Evolutionary conservation across 2,797 vertebrate genomes (phyloP).

Genomic region (Syngnathus rostellatus): DNA sequence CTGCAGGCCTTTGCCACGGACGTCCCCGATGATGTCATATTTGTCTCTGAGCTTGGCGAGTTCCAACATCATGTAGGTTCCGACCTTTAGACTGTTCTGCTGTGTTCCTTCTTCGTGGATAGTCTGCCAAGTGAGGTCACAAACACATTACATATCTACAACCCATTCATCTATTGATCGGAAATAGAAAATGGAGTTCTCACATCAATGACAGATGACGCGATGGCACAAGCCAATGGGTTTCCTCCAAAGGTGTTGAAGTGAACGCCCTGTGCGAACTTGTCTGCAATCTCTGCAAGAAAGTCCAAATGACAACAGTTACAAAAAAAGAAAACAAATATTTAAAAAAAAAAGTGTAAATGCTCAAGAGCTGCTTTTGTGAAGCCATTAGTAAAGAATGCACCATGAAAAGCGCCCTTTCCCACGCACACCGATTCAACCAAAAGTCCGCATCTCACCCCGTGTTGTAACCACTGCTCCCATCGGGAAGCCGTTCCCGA

Average conservation of each 20-base stretch:
- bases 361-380: background rate
- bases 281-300: conserved; percentile 77
- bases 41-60: conserved; percentile 81
- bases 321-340: background rate
- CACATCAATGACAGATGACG: conserved; percentile 84
- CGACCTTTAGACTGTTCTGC: conserved; percentile 73
- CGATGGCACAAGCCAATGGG: conserved; percentile 77
- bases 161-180: no score
- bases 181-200: conserved; percentile 19
- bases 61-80: conserved; percentile 77
- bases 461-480: conserved; percentile 85
- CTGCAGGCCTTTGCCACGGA: conserved; percentile 90
- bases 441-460: conserved; percentile 58
- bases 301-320: background rate
- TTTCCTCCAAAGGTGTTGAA: conserved; percentile 92
- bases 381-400: no score
- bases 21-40: conserved; percentile 86
- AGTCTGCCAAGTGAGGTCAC: conserved; percentile 54
- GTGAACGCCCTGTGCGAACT: conserved; percentile 68
- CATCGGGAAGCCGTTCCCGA: conserved; percentile 94
- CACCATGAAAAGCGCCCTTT: background rate
- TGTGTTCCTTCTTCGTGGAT: conserved; percentile 79
- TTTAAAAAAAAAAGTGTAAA: background rate
- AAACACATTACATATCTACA: background rate
- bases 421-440: no score